Evolutionary conservation across 2,888 invertebrate genomes (phyloP), one percentile per base, ranked within the genome.

Genomic region (Aphidoletes aphidimyza): DNA sequence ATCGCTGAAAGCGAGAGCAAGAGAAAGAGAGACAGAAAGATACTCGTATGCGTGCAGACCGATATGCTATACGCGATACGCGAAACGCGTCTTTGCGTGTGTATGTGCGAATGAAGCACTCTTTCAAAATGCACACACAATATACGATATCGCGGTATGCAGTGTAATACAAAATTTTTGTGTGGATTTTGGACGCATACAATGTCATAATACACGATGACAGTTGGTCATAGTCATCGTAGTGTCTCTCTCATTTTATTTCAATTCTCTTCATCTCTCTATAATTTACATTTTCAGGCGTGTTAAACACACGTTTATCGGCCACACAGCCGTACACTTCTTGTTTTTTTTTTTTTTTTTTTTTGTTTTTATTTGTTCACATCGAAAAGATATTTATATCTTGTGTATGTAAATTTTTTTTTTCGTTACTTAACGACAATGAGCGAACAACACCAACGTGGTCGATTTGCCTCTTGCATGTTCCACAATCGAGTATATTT

Each of bases 11-110:
- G n/a, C n/a, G n/a, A n/a, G n/a, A n/a, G n/a, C n/a, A n/a, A n/a
- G n/a, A n/a, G n/a, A n/a, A n/a, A n/a, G n/a, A n/a, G n/a, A n/a
- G n/a, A n/a, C n/a, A n/a, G n/a, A n/a, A n/a, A n/a, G n/a, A n/a
- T n/a, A n/a, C n/a, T n/a, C 69, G 69, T 69, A 69, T 69, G 69
- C 69, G 69, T 69, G 42, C n/a, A n/a, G n/a, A n/a, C n/a, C n/a
- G n/a, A n/a, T n/a, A n/a, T n/a, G n/a, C n/a, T n/a, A n/a, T n/a
- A n/a, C n/a, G n/a, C n/a, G n/a, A n/a, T 42, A 30, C 30, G 5
- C 2, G 30, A 9, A n/a, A 54, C 30, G 42, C 11, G 30, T 0
- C 17, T 30, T 30, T 54, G 8, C 6, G 69, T 14, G 30, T 69
- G 34, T 30, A 69, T 69, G n/a, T 11, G 69, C 14, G 3, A 26